Conservation (phyloP, 2,113 vertebrate species). For the Oryzias celebensis region DNA sequence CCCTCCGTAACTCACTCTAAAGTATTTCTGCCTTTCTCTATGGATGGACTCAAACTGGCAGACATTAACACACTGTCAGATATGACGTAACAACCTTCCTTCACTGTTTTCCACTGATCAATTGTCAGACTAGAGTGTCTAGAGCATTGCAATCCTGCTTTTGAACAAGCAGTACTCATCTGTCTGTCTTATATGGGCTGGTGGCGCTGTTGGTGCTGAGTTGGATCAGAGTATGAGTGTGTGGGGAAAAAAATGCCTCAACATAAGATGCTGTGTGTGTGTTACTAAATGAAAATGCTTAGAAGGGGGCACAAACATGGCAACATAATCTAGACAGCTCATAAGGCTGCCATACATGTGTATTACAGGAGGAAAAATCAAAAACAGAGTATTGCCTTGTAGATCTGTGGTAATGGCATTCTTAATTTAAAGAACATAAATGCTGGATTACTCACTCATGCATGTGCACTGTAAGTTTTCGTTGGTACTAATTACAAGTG, state of each 20-base stretch:
- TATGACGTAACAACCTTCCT: constrained; percentile 34
- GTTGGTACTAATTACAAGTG: too few relatives aligned
- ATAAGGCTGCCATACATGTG: constrained; percentile 1
- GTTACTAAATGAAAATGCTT: constrained; percentile 10
- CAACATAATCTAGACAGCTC: not conserved
- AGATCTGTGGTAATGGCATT: not conserved
- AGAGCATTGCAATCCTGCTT: constrained; percentile 39
- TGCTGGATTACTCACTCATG: constrained; percentile 30
- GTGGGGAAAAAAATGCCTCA: not conserved
- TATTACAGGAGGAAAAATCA: not conserved
- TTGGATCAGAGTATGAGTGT: constrained; percentile 31
- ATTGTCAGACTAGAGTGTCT: constrained; percentile 17
- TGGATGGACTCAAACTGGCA: constrained; percentile 43
- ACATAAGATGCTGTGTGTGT: not conserved
- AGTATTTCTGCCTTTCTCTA: constrained; percentile 50
- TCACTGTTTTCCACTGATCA: constrained; percentile 24
- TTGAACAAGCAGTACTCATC: constrained; percentile 35
- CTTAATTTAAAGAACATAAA: not conserved
- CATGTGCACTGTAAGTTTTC: constrained; percentile 36
- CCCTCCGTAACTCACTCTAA: constrained; percentile 70
- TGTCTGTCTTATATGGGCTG: constrained; percentile 46
- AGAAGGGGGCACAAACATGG: not conserved
- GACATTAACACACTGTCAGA: constrained; percentile 42
- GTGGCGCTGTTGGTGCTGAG: constrained; percentile 37
- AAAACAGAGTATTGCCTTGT: not conserved